These are phyloP conservation scores for Ginglymostoma cirratum DNA, from an alignment of 2,113 vertebrate genomes.

Conservation along the genomic window DNA sequence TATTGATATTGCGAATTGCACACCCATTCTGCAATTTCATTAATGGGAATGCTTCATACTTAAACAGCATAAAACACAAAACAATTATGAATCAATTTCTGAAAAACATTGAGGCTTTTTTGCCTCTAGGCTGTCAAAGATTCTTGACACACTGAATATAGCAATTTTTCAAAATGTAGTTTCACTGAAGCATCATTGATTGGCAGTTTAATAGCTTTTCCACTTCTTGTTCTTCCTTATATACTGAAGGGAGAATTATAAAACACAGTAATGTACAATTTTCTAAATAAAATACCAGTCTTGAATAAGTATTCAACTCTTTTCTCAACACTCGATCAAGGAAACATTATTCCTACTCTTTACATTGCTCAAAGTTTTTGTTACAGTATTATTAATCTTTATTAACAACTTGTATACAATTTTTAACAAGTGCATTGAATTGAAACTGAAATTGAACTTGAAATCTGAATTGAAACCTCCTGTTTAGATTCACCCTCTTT, in stretches of 20 bases:
- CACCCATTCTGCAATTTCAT: not conserved
- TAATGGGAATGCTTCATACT: not conserved
- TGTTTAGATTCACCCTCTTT: not conserved
- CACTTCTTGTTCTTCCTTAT: not conserved
- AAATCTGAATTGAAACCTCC: not conserved
- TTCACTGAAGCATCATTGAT: not conserved
- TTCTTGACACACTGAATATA: not conserved
- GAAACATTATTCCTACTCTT: not conserved
- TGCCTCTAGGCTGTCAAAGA: not conserved
- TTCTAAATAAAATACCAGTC: not conserved
- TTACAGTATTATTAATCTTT: not conserved
- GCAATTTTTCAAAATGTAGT: not conserved
- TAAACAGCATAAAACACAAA: not conserved
- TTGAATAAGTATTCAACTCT: not conserved
- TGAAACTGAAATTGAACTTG: too few relatives aligned
- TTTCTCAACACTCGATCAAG: not conserved
- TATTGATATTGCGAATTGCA: not conserved
- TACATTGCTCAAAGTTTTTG: not conserved
- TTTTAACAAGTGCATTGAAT: not conserved
- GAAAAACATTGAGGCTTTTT: not conserved
- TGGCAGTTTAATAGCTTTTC: not conserved
- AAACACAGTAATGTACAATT: not conserved
- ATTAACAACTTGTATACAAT: not conserved
- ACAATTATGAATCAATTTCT: not conserved
- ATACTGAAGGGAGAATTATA: not conserved